Conservation (phyloP, 2,797 vertebrate species). For the Ceryle rudis region DNA sequence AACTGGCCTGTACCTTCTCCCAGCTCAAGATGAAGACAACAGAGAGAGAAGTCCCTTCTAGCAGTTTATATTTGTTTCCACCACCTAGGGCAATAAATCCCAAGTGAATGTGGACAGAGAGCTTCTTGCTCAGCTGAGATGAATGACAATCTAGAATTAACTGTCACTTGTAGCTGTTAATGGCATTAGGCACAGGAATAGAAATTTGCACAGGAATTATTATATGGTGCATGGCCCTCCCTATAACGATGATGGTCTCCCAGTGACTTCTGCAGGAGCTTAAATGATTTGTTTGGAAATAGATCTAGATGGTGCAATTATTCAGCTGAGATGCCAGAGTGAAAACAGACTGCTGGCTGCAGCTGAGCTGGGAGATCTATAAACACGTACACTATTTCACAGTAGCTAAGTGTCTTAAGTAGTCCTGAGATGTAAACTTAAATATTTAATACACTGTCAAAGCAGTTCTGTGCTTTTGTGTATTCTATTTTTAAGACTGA, state of each 20-base stretch:
- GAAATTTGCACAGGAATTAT: conserved; percentile 73
- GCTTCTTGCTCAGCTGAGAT: conserved; percentile 40
- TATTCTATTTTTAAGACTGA: not conserved
- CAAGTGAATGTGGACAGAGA: not conserved
- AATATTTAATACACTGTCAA: not conserved
- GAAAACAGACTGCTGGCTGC: conserved; percentile 22
- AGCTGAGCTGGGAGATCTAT: conserved; percentile 22
- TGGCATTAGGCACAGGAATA: conserved; percentile 45
- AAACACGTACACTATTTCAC: not conserved
- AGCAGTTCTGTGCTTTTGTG: not conserved
- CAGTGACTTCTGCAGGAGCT: conserved; percentile 41
- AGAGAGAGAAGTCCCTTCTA: not conserved
- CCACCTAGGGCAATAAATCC: not conserved
- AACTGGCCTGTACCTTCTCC: not conserved
- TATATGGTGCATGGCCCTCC: conserved; percentile 37
- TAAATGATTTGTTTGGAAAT: conserved; percentile 67
- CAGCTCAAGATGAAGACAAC: not conserved
- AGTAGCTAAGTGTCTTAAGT: conserved; percentile 7
- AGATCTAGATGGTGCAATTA: conserved; percentile 18
- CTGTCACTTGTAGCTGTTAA: conserved; percentile 52
- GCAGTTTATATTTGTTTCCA: not conserved
- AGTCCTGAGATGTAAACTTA: not conserved
- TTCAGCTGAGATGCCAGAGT: conserved; percentile 44
- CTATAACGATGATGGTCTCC: conserved; percentile 52
- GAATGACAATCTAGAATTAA: conserved; percentile 49